Evolutionary conservation across 2,888 invertebrate genomes (phyloP), one percentile per base, ranked within the genome.

Genomic region (Lamellibrachia columna): DNA sequence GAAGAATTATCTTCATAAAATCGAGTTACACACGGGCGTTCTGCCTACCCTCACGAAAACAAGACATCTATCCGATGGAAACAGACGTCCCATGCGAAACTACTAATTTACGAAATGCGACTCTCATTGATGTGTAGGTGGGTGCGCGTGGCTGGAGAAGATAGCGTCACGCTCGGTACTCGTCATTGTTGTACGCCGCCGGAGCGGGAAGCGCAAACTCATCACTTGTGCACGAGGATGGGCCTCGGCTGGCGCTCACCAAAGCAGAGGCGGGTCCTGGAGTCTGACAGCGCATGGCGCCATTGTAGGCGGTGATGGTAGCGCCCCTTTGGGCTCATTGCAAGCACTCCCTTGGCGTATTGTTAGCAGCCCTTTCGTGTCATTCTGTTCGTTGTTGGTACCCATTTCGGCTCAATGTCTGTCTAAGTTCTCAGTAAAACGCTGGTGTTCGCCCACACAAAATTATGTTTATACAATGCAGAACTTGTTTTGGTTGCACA

Each of bases 61-160:
- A 75, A 75, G 75, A 75, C 75, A 75, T 75, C 75, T 75, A 75
- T 15, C 75, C 75, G 75, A 75, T 75, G 75, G 75, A 22, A 75
- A 75, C 22, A 75, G 75, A 75, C 75, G 75, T 75, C 11, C 75
- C 75, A n/a, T 75, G 75, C 75, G 75, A 75, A 75, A 75, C 22
- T 75, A 75, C 75, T 75, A 75, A 75, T 75, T 75, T 75, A 75
- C 22, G 75, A 75, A 75, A 75, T 75, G 75, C 75, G 75, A 75
- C n/a, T 15, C 75, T 75, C 22, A 75, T 75, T 75, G 75, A 75
- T 75, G 75, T 75, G n/a, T 75, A 15, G 75, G 22, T 75, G 15
- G 75, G 22, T 75, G 75, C 75, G n/a, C 75, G n/a, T 75, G 22
- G 75, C 22, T 22, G 75, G 75, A 75, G 75, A 22, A 11, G 22